Evolutionary conservation across 2,113 vertebrate species (phyloP), one percentile per base, ranked within the genome.

Genomic region (Taxidea taxus): DNA sequence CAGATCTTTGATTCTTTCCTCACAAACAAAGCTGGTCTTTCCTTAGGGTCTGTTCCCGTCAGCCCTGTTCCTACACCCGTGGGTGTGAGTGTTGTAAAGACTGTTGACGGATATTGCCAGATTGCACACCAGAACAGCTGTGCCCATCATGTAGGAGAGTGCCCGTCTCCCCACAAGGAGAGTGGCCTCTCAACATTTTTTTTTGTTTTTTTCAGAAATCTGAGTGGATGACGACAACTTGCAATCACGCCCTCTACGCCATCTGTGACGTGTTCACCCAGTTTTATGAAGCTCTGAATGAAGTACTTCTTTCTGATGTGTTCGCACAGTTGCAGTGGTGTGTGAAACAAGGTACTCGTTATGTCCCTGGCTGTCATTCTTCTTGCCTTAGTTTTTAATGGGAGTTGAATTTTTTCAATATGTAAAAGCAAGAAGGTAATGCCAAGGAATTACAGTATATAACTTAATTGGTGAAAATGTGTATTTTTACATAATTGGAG

Each of bases 171-270:
- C 18, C n/a, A 6, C 49, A 72, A 23, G 70, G 20, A 84, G 31
- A 72, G 9, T 83, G 12, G 31, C 23, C 70, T 42, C 81, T 85
- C 81, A 97, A 60, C 18, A 14, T 97, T 87, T 86, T 77, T 34
- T 64, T 95, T 91, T 44, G 4, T 84, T 68, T 83, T 83, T 97
- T 91, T 11, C 97, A 99, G 99, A 99, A 99, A 98, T 99, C 99
- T 0, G 99, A 99, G 98, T 99, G 99, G 99, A 99, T 99, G 99
- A 99, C 99, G 4, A 99, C 99, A 3, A 99, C 99, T 0, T 99
- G 99, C 97, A 99, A 99, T 98, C 99, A 99, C 0, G 99, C 99
- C 2, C 99, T 99, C 78, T 99, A 99, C 66, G 99, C 99, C 49
- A 99, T 99, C 97, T 99, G 99, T 95, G 99, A 99, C 16, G 99